Percentiles rank a stretch among this genome's conserved stretches.
Conservation (phyloP, 2,113 vertebrate genomes). For the Ptilonorhynchus violaceus region DNA sequence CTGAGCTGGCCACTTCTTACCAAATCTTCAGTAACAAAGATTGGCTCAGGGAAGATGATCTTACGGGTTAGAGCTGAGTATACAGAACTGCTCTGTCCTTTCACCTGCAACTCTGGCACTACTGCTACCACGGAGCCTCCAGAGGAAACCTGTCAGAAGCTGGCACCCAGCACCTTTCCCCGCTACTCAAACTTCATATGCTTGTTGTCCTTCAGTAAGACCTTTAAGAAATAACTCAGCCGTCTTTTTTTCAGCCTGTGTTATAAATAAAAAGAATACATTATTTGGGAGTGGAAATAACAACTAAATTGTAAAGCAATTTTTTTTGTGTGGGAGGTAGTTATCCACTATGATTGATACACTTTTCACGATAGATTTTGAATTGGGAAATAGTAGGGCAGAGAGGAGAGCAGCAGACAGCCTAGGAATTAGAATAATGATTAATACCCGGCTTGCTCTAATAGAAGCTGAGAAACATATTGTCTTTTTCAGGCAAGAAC, state of each 20-base stretch:
- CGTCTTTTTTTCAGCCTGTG: background rate
- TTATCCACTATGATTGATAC: background rate
- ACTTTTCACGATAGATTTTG: background rate
- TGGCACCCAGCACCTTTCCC: background rate
- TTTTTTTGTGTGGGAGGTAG: background rate
- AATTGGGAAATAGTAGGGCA: background rate
- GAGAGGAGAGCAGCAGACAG: background rate
- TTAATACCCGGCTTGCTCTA: background rate
- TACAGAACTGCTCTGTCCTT: background rate
- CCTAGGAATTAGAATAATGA: background rate
- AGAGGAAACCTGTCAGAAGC: background rate
- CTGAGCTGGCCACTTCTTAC: background rate
- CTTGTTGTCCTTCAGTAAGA: background rate
- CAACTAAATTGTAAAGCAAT: background rate
- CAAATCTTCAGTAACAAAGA: background rate
- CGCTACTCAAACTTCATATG: background rate
- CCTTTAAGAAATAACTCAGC: background rate
- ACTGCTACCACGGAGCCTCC: background rate
- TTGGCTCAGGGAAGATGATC: background rate
- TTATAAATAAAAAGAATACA: background rate
- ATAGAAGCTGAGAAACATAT: background rate
- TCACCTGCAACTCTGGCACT: background rate
- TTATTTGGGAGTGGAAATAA: background rate
- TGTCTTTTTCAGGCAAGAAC: background rate
- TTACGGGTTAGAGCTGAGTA: background rate